Base-by-base conservation (phyloP, 2,113 vertebrate species). In the Lepus timidus region DNA sequence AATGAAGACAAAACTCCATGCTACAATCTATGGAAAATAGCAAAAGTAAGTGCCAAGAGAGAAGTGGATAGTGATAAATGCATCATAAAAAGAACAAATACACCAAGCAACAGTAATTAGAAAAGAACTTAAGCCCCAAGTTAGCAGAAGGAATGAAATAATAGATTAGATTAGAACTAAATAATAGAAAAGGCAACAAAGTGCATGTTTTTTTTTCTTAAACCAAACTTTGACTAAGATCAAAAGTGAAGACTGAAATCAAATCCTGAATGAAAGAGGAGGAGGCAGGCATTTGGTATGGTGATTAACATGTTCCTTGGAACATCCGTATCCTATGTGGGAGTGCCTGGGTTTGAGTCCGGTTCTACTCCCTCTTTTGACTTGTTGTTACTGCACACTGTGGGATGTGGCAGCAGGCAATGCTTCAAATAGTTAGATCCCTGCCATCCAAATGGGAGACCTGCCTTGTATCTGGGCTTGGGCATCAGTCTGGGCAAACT, bases 121-220 rank as follows among this genome's bases (percentile, higher is more conserved):
- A 81, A 67, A 86, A 95, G 76, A 73, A 71, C 36, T 16, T 64
- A n/a, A 65, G 33, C n/a, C 23, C 20, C 79, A 85, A 90, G 20
- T 80, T 80, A 93, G 55, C 55, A 58, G 29, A 76, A 36, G n/a
- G 51, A 68, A 78, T 33, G 9, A 74, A 68, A 61, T 87, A 87
- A 82, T 58, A 75, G 20, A 61, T 81, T 61, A 68, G 31, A 75
- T 29, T 33, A 87, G 27, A 88, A 81, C 39, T 58, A 91, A 65
- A 36, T n/a, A 74, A 27, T 73, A 73, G 20, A 85, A 73, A 90
- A 71, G 49, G 12, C 23, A 62, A 4, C 36, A n/a, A 90, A 85
- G 39, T 19, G 4, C 39, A 68, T 55, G 14, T 13, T 58, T 58
- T 83, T 58, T 13, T 39, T 61, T 58, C 19, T 58, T 58, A 88